These are phyloP conservation scores for Rhodeus uyekii DNA, from an alignment of 2,797 vertebrate species.

Conservation along the genomic window DNA sequence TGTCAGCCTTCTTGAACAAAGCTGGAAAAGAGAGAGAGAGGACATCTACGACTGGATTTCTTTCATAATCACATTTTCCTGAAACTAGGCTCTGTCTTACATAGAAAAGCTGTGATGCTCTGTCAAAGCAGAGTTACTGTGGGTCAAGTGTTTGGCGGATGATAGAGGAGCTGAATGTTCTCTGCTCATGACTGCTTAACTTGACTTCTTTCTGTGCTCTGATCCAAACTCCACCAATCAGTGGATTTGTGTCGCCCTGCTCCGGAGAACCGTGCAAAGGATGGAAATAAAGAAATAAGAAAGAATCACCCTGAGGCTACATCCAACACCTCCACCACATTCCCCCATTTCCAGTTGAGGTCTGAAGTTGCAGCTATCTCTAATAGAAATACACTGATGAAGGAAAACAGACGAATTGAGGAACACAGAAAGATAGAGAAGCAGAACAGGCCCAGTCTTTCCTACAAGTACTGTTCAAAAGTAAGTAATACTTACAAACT, in stretches of 20 bases:
- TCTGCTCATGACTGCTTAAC: constrained; percentile 47
- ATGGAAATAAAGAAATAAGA: constrained; percentile 58
- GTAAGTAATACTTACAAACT: too few species aligned
- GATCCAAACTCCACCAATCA: constrained; percentile 54
- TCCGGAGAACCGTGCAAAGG: constrained; percentile 49
- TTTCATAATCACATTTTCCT: constrained; percentile 31
- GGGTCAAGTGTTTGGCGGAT: constrained; percentile 41
- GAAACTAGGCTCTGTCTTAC: constrained; percentile 9
- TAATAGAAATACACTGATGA: constrained; percentile 63
- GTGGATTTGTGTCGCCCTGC: constrained; percentile 50
- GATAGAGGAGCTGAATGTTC: constrained; percentile 41
- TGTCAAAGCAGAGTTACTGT: constrained; percentile 46
- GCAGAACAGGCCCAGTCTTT: background rate
- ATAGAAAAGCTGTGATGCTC: constrained; percentile 44
- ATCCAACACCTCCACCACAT: constrained; percentile 63
- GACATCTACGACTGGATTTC: constrained; percentile 12
- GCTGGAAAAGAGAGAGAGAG: background rate
- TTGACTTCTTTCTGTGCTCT: constrained; percentile 32
- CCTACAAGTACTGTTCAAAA: too few species aligned
- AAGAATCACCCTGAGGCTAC: constrained; percentile 58
- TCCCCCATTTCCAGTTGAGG: constrained; percentile 65
- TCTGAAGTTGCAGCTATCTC: constrained; percentile 67
- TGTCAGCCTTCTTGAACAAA: constrained; percentile 48
- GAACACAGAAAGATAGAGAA: background rate
- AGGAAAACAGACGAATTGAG: constrained; percentile 58